Conservation (phyloP, 2,888 invertebrate species). For the Disparrhopalites patrizii region DNA sequence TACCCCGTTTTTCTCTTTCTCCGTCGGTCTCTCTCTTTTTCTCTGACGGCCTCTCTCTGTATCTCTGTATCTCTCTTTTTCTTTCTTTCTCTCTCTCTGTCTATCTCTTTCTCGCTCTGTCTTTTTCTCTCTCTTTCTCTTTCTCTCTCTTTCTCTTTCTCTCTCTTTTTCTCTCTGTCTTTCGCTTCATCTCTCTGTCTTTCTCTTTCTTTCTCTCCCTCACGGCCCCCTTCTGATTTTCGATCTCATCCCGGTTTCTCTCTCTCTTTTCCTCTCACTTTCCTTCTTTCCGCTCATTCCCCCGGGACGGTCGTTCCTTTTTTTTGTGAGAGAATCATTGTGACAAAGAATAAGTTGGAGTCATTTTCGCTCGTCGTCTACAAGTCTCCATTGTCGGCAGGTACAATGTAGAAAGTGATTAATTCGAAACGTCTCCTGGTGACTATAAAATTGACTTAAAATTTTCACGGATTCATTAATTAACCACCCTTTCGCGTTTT, state of each 20-base stretch:
- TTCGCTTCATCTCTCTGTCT: too few species aligned
- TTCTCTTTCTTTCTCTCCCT: background rate
- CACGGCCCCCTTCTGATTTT: background rate
- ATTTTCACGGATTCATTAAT: slow-evolving; percentile 8
- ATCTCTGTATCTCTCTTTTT: background rate
- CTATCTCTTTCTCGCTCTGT: too few species aligned
- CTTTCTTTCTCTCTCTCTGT: too few species aligned
- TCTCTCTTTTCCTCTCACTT: background rate
- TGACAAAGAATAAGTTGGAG: background rate
- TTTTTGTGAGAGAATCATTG: too few species aligned
- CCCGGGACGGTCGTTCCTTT: too few species aligned
- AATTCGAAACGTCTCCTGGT: slow-evolving; percentile 6
- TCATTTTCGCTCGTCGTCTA: too few species aligned
- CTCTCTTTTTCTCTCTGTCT: too few species aligned
- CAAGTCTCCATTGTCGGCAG: too few species aligned
- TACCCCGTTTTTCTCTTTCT: background rate
- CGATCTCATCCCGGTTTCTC: background rate
- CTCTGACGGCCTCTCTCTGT: background rate
- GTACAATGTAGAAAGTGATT: slow-evolving; percentile 2
- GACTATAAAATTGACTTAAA: slow-evolving; percentile 6
- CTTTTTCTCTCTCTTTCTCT: too few species aligned
- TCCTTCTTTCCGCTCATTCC: background rate
- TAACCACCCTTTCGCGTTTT: background rate
- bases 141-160: too few species aligned
- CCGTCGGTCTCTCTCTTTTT: background rate